These are phyloP conservation scores for Agrochola litura DNA, from an alignment of 2,888 invertebrate genomes.

Conservation along the genomic window DNA sequence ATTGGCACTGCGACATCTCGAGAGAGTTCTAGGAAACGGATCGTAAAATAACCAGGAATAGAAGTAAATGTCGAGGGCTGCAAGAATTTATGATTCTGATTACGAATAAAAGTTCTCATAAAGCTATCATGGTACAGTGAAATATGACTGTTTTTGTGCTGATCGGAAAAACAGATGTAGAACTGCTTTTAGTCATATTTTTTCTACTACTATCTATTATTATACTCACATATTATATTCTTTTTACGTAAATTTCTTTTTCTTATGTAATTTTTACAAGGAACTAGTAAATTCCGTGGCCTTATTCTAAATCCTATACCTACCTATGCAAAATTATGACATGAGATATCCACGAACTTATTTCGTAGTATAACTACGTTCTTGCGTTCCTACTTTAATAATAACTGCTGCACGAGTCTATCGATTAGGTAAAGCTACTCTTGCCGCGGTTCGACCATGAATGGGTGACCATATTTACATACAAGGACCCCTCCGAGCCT, in stretches of 20 bases:
- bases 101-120: slow-evolving; percentile 20
- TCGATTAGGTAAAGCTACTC: not conserved
- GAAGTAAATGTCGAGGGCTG: slow-evolving; percentile 27
- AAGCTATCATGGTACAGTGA: not conserved
- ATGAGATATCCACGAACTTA: not conserved
- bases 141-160: slow-evolving; percentile 27
- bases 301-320: not conserved
- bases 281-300: not conserved
- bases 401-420: not conserved
- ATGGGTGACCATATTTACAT: not conserved
- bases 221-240: not conserved
- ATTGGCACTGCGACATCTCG: slow-evolving; percentile 4
- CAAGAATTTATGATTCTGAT: slow-evolving; percentile 30
- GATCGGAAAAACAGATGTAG: slow-evolving; percentile 15
- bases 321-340: no score
- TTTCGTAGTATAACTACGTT: not conserved
- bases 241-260: not conserved
- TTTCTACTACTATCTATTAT: not conserved
- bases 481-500: not conserved
- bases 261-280: not conserved
- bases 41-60: slow-evolving; percentile 39
- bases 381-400: not conserved
- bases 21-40: not conserved
- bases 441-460: not conserved
- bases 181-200: not conserved